phyloP scores from a whole-genome alignment of 2,888 invertebrate genomes.

The Lasioglossum lativentre region DNA sequence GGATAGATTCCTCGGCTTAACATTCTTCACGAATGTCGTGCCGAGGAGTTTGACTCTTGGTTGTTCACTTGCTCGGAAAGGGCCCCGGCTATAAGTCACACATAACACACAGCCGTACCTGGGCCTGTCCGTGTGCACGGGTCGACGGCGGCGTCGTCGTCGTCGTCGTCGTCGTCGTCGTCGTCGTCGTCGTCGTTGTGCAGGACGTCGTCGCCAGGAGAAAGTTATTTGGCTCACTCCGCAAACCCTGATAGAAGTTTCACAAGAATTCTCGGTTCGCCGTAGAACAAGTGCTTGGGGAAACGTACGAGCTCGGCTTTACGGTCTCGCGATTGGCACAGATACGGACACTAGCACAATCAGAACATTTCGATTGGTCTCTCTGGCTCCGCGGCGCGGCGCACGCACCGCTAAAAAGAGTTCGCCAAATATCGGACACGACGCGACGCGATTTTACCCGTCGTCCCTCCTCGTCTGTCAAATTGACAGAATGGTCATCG shows the following conservation, averaged over 20 bases:
- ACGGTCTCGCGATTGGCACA: slow-evolving; percentile 35
- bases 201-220: slow-evolving; percentile 54
- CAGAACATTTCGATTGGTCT: slow-evolving; percentile 22
- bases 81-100: slow-evolving; percentile 60
- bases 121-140: slow-evolving; percentile 12
- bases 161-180: slow-evolving; percentile 52
- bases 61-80: slow-evolving; percentile 64
- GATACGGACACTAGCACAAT: slow-evolving; percentile 30
- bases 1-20: slow-evolving; percentile 63
- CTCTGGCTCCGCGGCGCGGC: neutral
- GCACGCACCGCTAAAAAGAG: neutral
- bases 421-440: no score
- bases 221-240: slow-evolving; percentile 71
- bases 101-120: slow-evolving; percentile 35
- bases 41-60: slow-evolving; percentile 63
- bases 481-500: no score
- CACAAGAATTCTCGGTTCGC: slow-evolving; percentile 64
- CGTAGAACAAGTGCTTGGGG: slow-evolving; percentile 50
- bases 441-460: no score
- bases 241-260: slow-evolving; percentile 69
- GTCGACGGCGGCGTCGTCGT: neutral
- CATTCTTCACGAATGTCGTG: slow-evolving; percentile 65
- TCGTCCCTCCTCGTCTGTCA: no score
- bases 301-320: slow-evolving; percentile 52
- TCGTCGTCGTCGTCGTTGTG: slow-evolving; percentile 24